Evolutionary conservation across 2,113 vertebrate genomes (phyloP).

Genomic region (Seriola aureovittata): DNA sequence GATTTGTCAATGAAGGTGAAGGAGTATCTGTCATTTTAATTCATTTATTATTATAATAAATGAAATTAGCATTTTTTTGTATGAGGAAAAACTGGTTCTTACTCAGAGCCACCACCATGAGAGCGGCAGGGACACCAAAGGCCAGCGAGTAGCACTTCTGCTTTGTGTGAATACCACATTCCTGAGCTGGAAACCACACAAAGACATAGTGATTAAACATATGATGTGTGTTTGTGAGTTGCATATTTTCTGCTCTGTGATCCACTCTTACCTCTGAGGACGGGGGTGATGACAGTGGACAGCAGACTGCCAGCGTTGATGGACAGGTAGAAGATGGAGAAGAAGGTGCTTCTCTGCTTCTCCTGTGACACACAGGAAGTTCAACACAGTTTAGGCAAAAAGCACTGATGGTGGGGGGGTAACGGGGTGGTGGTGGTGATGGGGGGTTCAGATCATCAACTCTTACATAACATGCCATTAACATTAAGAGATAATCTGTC

Average conservation of each 20-base stretch:
- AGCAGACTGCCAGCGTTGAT: slow-evolving; percentile 95
- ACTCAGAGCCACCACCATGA: slow-evolving; percentile 93
- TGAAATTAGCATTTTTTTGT: too few species aligned
- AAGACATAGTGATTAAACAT: background rate
- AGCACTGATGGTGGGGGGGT: background rate
- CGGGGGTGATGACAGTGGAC: slow-evolving; percentile 93
- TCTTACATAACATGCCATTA: background rate
- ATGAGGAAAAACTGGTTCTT: slow-evolving; percentile 66
- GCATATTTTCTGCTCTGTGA: background rate
- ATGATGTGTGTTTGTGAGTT: background rate
- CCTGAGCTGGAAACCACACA: slow-evolving; percentile 83
- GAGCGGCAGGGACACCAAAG: slow-evolving; percentile 94
- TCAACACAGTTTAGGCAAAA: background rate
- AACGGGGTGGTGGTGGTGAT: too few species aligned
- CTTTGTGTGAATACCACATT: slow-evolving; percentile 88
- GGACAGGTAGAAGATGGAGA: slow-evolving; percentile 96
- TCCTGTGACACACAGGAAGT: slow-evolving; percentile 83
- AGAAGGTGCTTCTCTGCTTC: slow-evolving; percentile 92
- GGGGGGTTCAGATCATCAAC: too few species aligned
- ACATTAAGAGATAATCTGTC: slow-evolving; percentile 23
- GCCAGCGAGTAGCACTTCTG: slow-evolving; percentile 93
- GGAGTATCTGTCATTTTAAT: too few species aligned
- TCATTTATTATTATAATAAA: too few species aligned
- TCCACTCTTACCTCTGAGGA: slow-evolving; percentile 88
- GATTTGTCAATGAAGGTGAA: too few species aligned